These are phyloP conservation scores for Palaemon carinicauda DNA, from an alignment of 1,140 invertebrate genomes.

Conservation along the genomic window DNA sequence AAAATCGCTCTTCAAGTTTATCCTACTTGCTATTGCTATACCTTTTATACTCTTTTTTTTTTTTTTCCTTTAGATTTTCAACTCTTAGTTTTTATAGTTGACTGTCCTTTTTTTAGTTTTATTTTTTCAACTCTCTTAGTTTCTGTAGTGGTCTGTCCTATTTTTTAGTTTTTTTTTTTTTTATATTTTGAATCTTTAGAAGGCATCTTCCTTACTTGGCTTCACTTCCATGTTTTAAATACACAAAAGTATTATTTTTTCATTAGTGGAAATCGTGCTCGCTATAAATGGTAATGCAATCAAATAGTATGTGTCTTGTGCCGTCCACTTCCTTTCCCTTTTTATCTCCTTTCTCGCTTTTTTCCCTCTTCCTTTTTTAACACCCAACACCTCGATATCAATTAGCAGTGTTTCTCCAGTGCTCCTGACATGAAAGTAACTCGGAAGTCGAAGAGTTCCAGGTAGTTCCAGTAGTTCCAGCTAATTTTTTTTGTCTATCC, in stretches of 20 bases:
- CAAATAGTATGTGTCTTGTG: neutral
- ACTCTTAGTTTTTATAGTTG: neutral
- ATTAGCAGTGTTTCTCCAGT: neutral
- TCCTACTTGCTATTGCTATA: neutral
- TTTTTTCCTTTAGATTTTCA: neutral
- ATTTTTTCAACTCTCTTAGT: neutral
- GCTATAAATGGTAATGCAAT: neutral
- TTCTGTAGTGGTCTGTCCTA: neutral
- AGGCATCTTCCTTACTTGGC: neutral
- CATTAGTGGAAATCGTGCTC: too few relatives aligned
- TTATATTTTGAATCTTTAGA: neutral
- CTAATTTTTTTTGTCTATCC: too few relatives aligned
- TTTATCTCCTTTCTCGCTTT: conserved; percentile 23
- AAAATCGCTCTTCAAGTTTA: neutral
- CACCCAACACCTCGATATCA: neutral
- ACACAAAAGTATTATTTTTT: too few relatives aligned
- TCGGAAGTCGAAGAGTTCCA: too few relatives aligned
- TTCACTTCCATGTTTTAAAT: too few relatives aligned
- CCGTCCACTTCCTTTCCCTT: neutral
- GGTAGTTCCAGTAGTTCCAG: too few relatives aligned
- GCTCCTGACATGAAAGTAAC: neutral
- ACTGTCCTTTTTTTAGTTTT: neutral
- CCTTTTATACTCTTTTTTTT: neutral
- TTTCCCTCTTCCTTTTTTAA: neutral
- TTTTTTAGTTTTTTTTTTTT: neutral